Evolutionary conservation across 1,140 invertebrate species (phyloP), one percentile per base, ranked within the genome.

Genomic region (Chironomus tepperi): DNA sequence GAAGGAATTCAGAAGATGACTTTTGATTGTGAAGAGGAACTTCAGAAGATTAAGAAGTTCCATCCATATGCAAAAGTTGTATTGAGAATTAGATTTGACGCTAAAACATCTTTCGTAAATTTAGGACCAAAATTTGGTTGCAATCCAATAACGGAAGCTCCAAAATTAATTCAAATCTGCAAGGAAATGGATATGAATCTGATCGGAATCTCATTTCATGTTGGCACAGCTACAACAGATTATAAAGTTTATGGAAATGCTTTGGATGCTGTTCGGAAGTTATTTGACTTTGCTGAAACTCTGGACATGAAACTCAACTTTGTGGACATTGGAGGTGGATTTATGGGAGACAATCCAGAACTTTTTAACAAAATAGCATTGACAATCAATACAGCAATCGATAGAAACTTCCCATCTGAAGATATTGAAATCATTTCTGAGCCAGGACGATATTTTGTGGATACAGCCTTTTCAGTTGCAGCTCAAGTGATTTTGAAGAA

Each of bases 401-500:
- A 95, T 75, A 86, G 89, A 74, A 89, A 90, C 79, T 99, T 99
- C 83, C 89, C 92, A 10, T 88, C 89, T 79, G 80, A 42, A 64
- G 86, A 88, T 70, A 88, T 98, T 42, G 86, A 90, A 16, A 89
- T 99, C 73, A 98, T 99, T 79, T 93, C 95, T 16, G 97, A 99
- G 83, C 97, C 97, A 3, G 97, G 97, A n/a, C 88, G 96, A 7
- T 99, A 92, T 84, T 98, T 95, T 83, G 94, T 94, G 0, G 91
- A 94, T 7, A 94, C 95, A 3, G 95, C 97, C 3, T 98, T 95
- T 83, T 97, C 96, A 16, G 87, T 99, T 18, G 89, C 91, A 73
- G 90, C 92, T 57, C 90, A 90, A 77, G 77, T 85, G 34, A 70
- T 70, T 18, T 21, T 70, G 16, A 70, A 70, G 18, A 70, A 70